Base-by-base conservation (phyloP, 2,888 invertebrate species). In the Nomada fucata region DNA sequence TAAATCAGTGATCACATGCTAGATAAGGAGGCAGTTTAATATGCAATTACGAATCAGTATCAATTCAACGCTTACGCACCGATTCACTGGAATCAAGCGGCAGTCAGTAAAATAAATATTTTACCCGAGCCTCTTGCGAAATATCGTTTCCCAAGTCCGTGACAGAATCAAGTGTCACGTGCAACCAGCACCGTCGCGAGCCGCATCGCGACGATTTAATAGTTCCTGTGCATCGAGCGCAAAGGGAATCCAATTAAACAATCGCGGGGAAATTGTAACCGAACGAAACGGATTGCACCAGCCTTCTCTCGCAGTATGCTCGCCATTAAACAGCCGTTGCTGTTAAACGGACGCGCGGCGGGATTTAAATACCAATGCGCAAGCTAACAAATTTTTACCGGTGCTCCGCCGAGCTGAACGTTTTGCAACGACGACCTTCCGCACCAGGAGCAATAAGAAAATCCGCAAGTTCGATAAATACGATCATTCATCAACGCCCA, bases 1-100 rank as follows among this genome's bases (percentile, higher is more conserved):
- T 57, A 57, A 73, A 65, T 73, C 65, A 47, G 55, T 10, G 73
- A 73, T 73, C 73, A 73, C 73, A 44, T 73, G 65, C 47, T 47
- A 73, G 73, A 73, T 73, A 73, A 73, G 57, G 67, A 59, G 36
- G 57, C 20, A 65, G 65, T 65, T 73, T 65, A 57, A 47, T 26
- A 57, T 57, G 73, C 65, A 57, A 26, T 65, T 64, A 55, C 29
- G 73, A 59, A 63, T 59, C 57, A 13, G 47, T 67, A 59, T 59
- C 67, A 57, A 73, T 64, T 55, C 64, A 20, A 20, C n/a, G 64
- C 73, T 47, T 63, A 44, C 44, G 42, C 53, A 44, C 2, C 52
- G 52, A 42, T 71, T 71, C 71, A 11, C 42, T 44, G 55, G 47
- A 65, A 73, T 64, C 57, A 36, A 55, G 20, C 18, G 23, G 64